Percentiles rank a stretch among this genome's conserved stretches.
Evolutionary conservation across 2,797 vertebrate genomes (phyloP).

Genomic region (Chaenodraco wilsoni): DNA sequence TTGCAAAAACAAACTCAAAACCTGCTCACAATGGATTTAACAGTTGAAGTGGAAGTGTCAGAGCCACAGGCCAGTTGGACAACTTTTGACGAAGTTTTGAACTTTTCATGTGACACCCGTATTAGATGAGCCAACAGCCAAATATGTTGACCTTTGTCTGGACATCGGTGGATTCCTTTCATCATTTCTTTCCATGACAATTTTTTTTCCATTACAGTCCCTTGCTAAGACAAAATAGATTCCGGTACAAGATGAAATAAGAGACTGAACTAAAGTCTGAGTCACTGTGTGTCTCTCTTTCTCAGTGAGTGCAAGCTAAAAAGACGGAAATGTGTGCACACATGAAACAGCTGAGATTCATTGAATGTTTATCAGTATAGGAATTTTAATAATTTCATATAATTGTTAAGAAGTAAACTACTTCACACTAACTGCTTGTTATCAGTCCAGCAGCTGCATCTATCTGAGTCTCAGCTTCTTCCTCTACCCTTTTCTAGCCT

Average conservation of each 20-base stretch:
- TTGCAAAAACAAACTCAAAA: slow-evolving; percentile 20
- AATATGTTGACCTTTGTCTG: slow-evolving; percentile 42
- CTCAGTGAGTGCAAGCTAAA: slow-evolving; percentile 22
- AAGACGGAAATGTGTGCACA: slow-evolving; percentile 29
- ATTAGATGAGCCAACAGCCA: slow-evolving; percentile 29
- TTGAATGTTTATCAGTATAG: slow-evolving; percentile 28
- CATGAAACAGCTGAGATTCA: slow-evolving; percentile 27
- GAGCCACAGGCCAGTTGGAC: slow-evolving; percentile 24
- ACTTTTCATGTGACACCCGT: slow-evolving; percentile 24
- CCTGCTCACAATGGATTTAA: slow-evolving; percentile 15
- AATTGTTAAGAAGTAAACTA: slow-evolving; percentile 36
- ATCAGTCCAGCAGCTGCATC: slow-evolving; percentile 39
- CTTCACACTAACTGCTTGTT: slow-evolving; percentile 28
- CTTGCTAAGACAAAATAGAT: slow-evolving; percentile 13
- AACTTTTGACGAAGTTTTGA: slow-evolving; percentile 13
- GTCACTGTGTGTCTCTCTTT: slow-evolving; percentile 14
- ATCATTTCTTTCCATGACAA: slow-evolving; percentile 9
- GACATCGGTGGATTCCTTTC: slow-evolving; percentile 31
- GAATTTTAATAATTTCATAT: slow-evolving; percentile 31
- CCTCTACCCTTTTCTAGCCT: slow-evolving; percentile 26
- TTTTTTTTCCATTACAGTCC: background rate
- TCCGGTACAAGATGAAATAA: slow-evolving; percentile 11
- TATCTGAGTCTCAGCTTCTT: slow-evolving; percentile 12
- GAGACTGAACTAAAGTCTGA: slow-evolving; percentile 10
- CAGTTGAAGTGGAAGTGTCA: slow-evolving; percentile 21